These are phyloP conservation scores for Panthera uncia DNA, from an alignment of 2,113 vertebrate genomes.

Conservation along the genomic window DNA sequence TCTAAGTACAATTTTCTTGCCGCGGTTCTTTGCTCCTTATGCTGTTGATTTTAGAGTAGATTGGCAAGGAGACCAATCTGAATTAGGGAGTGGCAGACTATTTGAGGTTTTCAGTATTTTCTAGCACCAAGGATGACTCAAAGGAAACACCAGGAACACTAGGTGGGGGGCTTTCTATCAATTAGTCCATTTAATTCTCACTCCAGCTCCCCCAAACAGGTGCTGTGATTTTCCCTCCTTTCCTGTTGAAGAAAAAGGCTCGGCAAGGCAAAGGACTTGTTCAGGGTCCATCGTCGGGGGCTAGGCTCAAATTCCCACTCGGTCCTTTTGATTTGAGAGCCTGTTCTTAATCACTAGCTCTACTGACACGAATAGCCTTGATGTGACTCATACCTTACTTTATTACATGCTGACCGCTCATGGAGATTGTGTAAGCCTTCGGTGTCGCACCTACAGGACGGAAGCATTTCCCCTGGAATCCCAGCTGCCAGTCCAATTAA, in stretches of 20 bases:
- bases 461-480: not conserved
- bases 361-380: not conserved
- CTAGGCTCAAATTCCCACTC: not conserved
- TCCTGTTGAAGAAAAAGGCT: not conserved
- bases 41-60: not conserved
- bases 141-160: not conserved
- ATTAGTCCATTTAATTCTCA: not conserved
- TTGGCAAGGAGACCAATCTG: not conserved
- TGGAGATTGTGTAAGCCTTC: not conserved
- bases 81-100: not conserved
- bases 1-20: not conserved
- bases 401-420: not conserved
- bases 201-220: not conserved
- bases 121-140: not conserved
- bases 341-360: not conserved
- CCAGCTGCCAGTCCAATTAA: not conserved
- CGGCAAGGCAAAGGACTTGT: not conserved
- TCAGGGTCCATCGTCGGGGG: too few species aligned
- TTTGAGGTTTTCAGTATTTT: not conserved
- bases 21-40: not conserved
- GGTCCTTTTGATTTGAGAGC: not conserved
- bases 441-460: accelerated
- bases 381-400: not conserved
- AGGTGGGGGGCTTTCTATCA: not conserved
- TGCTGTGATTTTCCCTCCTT: not conserved